Conservation (phyloP, 1,140 invertebrate genomes). For the Octopus bimaculoides region DNA sequence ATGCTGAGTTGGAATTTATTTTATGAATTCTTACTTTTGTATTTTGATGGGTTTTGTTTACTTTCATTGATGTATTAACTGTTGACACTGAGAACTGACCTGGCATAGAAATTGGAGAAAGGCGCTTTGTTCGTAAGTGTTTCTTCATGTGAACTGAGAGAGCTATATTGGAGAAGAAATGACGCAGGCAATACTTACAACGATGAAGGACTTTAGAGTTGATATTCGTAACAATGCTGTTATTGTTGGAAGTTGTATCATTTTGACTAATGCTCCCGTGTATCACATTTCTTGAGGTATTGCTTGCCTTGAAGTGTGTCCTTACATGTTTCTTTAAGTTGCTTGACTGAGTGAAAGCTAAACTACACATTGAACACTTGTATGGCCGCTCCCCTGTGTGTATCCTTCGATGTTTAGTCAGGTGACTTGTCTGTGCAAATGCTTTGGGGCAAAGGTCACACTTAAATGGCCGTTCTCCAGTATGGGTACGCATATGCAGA, state of each 20-base stretch:
- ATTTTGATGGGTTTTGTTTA: not conserved
- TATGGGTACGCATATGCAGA: not conserved
- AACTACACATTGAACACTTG: constrained; percentile 28
- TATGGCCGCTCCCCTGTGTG: constrained; percentile 36
- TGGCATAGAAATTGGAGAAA: not conserved
- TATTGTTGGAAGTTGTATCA: not conserved
- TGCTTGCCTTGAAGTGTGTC: constrained; percentile 58
- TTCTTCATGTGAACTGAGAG: not conserved
- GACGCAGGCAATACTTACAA: not conserved
- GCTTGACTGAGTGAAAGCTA: constrained; percentile 55
- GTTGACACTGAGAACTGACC: not conserved
- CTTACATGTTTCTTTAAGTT: constrained; percentile 31
- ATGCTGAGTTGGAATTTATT: not conserved
- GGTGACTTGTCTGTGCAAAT: constrained; percentile 11
- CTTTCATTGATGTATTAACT: not conserved
- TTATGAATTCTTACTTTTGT: not conserved
- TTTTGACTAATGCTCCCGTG: not conserved
- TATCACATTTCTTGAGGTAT: not conserved
- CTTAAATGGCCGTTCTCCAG: not conserved
- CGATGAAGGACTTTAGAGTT: not conserved
- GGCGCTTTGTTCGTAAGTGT: not conserved
- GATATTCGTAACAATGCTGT: not conserved
- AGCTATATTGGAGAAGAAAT: not conserved
- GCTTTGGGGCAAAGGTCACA: not conserved
- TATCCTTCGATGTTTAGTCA: constrained; percentile 32